These are phyloP conservation scores for Akabosia matsudoensis DNA, from an alignment of 1,140 invertebrate species.

Conservation along the genomic window DNA sequence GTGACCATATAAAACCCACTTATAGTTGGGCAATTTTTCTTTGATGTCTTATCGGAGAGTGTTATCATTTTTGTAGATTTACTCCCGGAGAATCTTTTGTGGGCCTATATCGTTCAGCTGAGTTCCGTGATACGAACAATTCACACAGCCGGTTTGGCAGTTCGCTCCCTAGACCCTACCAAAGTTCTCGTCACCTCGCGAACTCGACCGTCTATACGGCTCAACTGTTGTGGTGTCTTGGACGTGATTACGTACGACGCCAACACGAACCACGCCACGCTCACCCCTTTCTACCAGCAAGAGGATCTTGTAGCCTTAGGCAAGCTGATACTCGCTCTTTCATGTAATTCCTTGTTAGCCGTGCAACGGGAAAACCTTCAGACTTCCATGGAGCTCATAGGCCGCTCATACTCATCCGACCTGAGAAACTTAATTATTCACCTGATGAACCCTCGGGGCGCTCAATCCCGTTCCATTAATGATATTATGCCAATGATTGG, in stretches of 20 bases:
- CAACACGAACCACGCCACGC: slow-evolving; percentile 62
- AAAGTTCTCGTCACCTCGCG: slow-evolving; percentile 77
- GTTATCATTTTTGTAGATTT: slow-evolving; percentile 56
- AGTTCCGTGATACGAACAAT: slow-evolving; percentile 89
- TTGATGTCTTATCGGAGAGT: background rate
- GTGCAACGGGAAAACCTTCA: slow-evolving; percentile 79
- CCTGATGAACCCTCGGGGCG: slow-evolving; percentile 51
- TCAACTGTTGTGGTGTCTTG: slow-evolving; percentile 77
- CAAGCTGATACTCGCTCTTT: slow-evolving; percentile 83
- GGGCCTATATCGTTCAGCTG: slow-evolving; percentile 93
- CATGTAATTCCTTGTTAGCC: slow-evolving; percentile 83
- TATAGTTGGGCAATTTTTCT: background rate
- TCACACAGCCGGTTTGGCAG: slow-evolving; percentile 71
- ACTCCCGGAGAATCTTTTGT: slow-evolving; percentile 85
- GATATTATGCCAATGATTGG: slow-evolving; percentile 99
- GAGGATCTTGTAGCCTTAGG: slow-evolving; percentile 89
- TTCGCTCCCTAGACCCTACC: slow-evolving; percentile 77
- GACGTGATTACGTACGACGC: slow-evolving; percentile 80
- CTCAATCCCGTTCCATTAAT: slow-evolving; percentile 70
- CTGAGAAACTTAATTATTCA: slow-evolving; percentile 91
- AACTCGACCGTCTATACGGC: slow-evolving; percentile 61
- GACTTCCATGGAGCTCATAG: slow-evolving; percentile 82
- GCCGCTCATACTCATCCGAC: slow-evolving; percentile 84
- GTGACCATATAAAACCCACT: slow-evolving; percentile 15
- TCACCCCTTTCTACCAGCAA: slow-evolving; percentile 80